These are phyloP conservation scores for Pterois miles DNA, from an alignment of 2,797 vertebrate species.

Conservation along the genomic window DNA sequence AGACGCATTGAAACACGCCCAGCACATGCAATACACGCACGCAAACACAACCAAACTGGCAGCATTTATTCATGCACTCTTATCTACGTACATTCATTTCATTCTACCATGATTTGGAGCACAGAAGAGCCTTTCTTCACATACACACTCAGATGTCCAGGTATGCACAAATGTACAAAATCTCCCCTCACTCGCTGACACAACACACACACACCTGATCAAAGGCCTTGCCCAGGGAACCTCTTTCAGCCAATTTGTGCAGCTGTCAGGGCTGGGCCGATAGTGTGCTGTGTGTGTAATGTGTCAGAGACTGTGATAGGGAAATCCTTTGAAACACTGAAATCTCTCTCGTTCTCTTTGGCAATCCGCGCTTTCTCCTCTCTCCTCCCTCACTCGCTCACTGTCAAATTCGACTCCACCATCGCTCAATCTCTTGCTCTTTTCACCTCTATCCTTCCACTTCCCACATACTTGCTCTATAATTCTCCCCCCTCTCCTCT, in stretches of 20 bases:
- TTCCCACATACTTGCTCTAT: conserved; percentile 29
- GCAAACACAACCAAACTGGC: not conserved
- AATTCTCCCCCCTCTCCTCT: conserved; percentile 24
- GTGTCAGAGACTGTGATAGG: conserved; percentile 81
- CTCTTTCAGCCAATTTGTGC: conserved; percentile 84
- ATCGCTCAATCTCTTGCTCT: conserved; percentile 52
- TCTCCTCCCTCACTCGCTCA: conserved; percentile 21
- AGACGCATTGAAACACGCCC: not conserved
- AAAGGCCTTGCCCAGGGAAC: conserved; percentile 79
- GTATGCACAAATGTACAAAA: conserved; percentile 38
- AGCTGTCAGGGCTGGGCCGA: conserved; percentile 79
- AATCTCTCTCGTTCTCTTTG: conserved; percentile 54
- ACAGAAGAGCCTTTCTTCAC: conserved; percentile 34
- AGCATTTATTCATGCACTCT: not conserved
- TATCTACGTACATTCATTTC: conserved; percentile 32
- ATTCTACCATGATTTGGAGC: conserved; percentile 28
- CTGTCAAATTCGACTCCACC: conserved; percentile 56
- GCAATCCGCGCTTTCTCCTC: conserved; percentile 17
- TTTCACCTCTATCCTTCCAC: conserved; percentile 58
- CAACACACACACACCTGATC: conserved; percentile 56
- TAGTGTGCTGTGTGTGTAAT: conserved; percentile 78
- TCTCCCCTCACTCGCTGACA: conserved; percentile 23
- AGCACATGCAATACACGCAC: not conserved
- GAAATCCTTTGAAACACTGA: conserved; percentile 83
- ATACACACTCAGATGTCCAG: conserved; percentile 33